Evolutionary conservation across 2,888 invertebrate genomes (phyloP).

Genomic region (Agrochola lychnidis): DNA sequence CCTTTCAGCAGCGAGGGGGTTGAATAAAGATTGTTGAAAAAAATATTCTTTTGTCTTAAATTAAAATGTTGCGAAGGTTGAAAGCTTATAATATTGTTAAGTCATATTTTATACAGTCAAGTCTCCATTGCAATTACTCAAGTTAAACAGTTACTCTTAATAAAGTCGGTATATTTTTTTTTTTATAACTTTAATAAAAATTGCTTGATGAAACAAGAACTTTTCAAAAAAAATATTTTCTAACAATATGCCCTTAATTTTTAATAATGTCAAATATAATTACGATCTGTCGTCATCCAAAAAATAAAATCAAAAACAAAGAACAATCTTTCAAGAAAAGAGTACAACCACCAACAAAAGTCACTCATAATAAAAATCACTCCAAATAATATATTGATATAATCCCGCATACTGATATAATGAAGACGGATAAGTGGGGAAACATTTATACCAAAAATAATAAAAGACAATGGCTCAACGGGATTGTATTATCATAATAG

Average conservation of each 20-base stretch:
- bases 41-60: not conserved
- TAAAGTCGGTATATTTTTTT: not conserved
- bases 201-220: not conserved
- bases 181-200: not conserved
- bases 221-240: too few relatives aligned
- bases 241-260: too few relatives aligned
- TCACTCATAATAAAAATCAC: conserved; percentile 55
- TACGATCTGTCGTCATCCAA: not conserved
- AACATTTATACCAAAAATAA: conserved; percentile 58
- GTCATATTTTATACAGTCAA: too few relatives aligned
- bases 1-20: conserved; percentile 50
- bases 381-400: conserved; percentile 65
- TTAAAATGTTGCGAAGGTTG: not conserved
- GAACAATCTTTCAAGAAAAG: conserved; percentile 2
- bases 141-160: not conserved
- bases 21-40: conserved; percentile 45
- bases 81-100: too few relatives aligned
- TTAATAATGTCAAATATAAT: not conserved
- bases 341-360: conserved; percentile 51
- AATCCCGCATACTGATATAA: conserved; percentile 60
- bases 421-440: conserved; percentile 64
- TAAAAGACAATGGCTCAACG: conserved; percentile 55
- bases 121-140: not conserved
- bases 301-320: conserved; percentile 3
- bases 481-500: conserved; percentile 52